Evolutionary conservation across 2,888 invertebrate species (phyloP).

Genomic region (Acleris cristana): DNA sequence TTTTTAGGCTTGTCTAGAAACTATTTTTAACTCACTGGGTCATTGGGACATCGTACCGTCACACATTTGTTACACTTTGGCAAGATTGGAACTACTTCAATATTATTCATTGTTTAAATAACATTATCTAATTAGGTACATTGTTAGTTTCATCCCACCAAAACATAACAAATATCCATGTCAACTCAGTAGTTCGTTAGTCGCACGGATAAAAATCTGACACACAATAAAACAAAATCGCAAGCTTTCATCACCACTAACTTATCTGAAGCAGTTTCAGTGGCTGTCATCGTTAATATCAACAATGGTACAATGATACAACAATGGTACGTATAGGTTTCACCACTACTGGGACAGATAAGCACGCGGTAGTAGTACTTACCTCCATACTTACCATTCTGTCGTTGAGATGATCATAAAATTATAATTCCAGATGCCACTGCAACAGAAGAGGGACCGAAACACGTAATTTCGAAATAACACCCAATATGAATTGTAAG

Average conservation of each 20-base stretch:
- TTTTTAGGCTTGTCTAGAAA: constrained; percentile 9
- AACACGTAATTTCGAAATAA: constrained; percentile 36
- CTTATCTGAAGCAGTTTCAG: constrained; percentile 19
- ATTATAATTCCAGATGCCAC: constrained; percentile 31
- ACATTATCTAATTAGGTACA: neutral
- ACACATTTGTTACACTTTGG: neutral
- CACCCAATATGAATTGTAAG: constrained; percentile 46
- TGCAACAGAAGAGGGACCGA: constrained; percentile 35
- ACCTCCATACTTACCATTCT: constrained; percentile 28
- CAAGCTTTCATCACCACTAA: constrained; percentile 14
- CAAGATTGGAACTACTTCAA: too few relatives aligned
- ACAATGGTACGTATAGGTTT: neutral
- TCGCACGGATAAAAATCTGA: neutral
- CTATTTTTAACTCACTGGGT: neutral
- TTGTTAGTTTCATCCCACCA: neutral
- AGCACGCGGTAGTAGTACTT: constrained; percentile 23
- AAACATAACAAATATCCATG: neutral
- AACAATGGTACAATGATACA: too few relatives aligned
- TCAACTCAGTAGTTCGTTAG: constrained; percentile 4
- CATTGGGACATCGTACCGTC: neutral
- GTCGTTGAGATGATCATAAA: constrained; percentile 21
- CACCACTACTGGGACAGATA: constrained; percentile 18
- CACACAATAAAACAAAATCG: constrained; percentile 17
- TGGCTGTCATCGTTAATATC: neutral
- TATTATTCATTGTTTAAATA: neutral